A percentile compares a stretch with the other conserved stretches of the same genome.
Conservation (phyloP, 2,888 invertebrate genomes). For the Thalpophila matura region DNA sequence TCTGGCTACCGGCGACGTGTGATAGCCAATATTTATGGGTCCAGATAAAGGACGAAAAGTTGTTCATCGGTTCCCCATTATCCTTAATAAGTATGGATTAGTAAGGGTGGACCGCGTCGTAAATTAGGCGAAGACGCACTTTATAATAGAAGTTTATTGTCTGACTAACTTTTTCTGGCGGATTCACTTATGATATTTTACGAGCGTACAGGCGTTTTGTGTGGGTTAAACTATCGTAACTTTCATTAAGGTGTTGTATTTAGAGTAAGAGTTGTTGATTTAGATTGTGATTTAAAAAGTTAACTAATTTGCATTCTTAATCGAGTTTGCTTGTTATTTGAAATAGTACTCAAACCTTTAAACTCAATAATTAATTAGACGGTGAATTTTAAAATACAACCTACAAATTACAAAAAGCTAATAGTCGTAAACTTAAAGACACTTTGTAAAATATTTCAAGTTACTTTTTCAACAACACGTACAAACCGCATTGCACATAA, state of each 20-base stretch:
- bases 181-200: constrained; percentile 54
- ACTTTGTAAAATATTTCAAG: not conserved
- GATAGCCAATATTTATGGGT: constrained; percentile 83
- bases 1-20: constrained; percentile 75
- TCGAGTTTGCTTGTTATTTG: constrained; percentile 41
- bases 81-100: constrained; percentile 90
- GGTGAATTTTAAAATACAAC: not conserved
- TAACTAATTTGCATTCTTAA: constrained; percentile 43
- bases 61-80: constrained; percentile 88
- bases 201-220: constrained; percentile 7
- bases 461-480: constrained; percentile 12
- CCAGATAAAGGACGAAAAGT: constrained; percentile 87
- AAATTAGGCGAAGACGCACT: constrained; percentile 84
- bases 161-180: constrained; percentile 63
- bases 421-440: not conserved
- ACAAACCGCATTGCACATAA: constrained; percentile 40
- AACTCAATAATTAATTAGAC: constrained; percentile 8
- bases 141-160: constrained; percentile 85
- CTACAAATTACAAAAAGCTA: not conserved
- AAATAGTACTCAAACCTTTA: constrained; percentile 7
- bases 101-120: constrained; percentile 81
- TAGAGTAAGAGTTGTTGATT: constrained; percentile 22
- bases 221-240: constrained; percentile 16
- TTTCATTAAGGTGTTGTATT: constrained; percentile 27
- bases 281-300: constrained; percentile 33